Conservation (phyloP, 2,888 invertebrate genomes). For the Ennomos quercinarius region DNA sequence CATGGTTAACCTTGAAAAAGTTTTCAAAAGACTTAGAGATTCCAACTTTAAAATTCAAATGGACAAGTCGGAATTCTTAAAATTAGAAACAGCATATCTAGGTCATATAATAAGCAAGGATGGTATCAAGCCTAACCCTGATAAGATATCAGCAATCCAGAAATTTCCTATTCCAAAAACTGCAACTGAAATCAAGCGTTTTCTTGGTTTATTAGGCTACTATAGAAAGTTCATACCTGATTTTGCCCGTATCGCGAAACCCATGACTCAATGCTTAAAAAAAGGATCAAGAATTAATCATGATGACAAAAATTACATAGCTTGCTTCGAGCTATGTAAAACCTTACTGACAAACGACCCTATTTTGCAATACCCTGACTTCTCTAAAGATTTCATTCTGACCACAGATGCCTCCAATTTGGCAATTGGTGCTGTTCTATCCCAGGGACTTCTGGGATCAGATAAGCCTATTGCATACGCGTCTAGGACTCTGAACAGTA, state of each 20-base stretch:
- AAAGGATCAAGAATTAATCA: too few relatives aligned
- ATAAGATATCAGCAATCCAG: slow-evolving; percentile 42
- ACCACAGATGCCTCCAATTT: slow-evolving; percentile 51
- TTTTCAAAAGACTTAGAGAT: slow-evolving; percentile 39
- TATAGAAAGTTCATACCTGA: slow-evolving; percentile 47
- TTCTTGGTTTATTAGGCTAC: slow-evolving; percentile 39
- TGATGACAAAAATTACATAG: slow-evolving; percentile 32
- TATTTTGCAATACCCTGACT: slow-evolving; percentile 55
- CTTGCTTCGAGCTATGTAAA: slow-evolving; percentile 41
- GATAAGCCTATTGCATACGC: slow-evolving; percentile 34
- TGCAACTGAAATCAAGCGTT: slow-evolving; percentile 42
- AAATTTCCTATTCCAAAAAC: slow-evolving; percentile 46
- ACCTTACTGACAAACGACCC: slow-evolving; percentile 43
- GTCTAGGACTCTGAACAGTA: slow-evolving; percentile 46
- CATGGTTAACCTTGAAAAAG: slow-evolving; percentile 34
- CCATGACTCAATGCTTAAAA: too few relatives aligned
- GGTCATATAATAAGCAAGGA: slow-evolving; percentile 44
- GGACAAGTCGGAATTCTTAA: slow-evolving; percentile 46
- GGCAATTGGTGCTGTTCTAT: slow-evolving; percentile 46
- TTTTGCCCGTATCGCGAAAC: slow-evolving; percentile 31
- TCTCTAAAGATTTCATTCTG: slow-evolving; percentile 42
- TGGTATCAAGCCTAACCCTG: slow-evolving; percentile 45
- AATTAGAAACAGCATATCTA: slow-evolving; percentile 39
- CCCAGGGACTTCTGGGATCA: slow-evolving; percentile 38
- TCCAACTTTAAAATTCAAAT: slow-evolving; percentile 45